Evolutionary conservation across 2,888 invertebrate genomes (phyloP).

Genomic region (Silvanus unidentatus): DNA sequence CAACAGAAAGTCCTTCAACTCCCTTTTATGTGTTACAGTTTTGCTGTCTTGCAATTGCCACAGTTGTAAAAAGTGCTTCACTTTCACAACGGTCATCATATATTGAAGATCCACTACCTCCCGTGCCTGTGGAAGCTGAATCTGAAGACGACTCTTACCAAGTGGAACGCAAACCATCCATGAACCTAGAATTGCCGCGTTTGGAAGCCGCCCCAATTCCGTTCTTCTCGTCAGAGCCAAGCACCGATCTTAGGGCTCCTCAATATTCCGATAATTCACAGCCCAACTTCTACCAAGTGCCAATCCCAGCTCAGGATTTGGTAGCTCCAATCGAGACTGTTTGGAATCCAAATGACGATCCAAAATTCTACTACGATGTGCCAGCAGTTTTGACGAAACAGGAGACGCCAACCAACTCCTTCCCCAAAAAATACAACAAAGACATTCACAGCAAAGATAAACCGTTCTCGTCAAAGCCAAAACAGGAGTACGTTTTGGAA

Average conservation of each 20-base stretch:
- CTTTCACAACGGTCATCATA: slow-evolving; percentile 3
- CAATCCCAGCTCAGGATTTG: slow-evolving; percentile 47
- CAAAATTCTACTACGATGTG: slow-evolving; percentile 41
- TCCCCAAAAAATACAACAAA: slow-evolving; percentile 55
- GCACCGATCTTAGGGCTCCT: slow-evolving; percentile 33
- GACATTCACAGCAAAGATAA: slow-evolving; percentile 45
- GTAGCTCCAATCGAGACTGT: slow-evolving; percentile 44
- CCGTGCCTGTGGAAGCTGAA: slow-evolving; percentile 13
- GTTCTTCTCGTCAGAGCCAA: slow-evolving; percentile 36
- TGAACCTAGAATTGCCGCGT: slow-evolving; percentile 35
- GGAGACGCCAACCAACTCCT: slow-evolving; percentile 50
- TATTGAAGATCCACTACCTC: slow-evolving; percentile 18
- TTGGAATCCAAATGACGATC: slow-evolving; percentile 44
- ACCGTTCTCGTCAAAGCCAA: slow-evolving; percentile 40
- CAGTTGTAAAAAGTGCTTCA: not conserved
- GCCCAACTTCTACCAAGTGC: slow-evolving; percentile 31
- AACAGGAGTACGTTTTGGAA: slow-evolving; percentile 46
- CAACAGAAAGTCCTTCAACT: not conserved
- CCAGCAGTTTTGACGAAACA: slow-evolving; percentile 41
- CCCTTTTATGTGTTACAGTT: slow-evolving; percentile 9
- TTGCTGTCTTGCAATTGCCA: not conserved
- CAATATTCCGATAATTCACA: slow-evolving; percentile 19
- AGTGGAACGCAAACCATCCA: slow-evolving; percentile 18
- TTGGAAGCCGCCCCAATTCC: slow-evolving; percentile 30
- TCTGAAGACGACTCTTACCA: slow-evolving; percentile 21